These are phyloP conservation scores for Scaptomyza pallida DNA, from an alignment of 1,140 invertebrate species.

Conservation along the genomic window DNA sequence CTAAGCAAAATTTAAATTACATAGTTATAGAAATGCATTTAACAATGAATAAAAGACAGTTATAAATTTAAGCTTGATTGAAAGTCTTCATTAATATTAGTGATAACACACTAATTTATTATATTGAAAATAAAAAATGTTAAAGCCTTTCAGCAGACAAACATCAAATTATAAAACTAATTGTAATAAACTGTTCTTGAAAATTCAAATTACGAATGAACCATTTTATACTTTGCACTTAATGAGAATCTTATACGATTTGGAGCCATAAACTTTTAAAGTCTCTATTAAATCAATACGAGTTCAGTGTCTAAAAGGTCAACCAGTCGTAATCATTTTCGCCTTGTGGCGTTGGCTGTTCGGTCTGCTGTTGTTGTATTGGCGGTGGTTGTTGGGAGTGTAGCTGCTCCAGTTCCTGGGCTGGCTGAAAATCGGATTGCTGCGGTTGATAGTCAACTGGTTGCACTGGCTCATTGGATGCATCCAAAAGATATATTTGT, in stretches of 20 bases:
- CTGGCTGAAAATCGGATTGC: constrained; percentile 32
- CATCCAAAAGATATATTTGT: constrained; percentile 56
- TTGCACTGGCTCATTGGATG: constrained; percentile 50
- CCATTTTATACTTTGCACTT: too few species aligned
- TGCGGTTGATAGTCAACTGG: constrained; percentile 30
- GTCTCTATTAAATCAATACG: constrained; percentile 9
- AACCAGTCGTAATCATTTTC: constrained; percentile 75
- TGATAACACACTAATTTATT: not conserved
- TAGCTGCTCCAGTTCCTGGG: constrained; percentile 44
- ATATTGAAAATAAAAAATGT: constrained; percentile 5
- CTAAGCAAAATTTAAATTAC: not conserved
- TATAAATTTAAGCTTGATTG: too few species aligned
- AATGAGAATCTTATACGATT: too few species aligned
- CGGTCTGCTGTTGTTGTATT: constrained; percentile 39
- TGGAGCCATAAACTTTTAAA: too few species aligned
- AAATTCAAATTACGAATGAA: not conserved
- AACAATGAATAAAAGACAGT: not conserved
- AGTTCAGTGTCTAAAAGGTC: constrained; percentile 52
- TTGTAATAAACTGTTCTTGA: not conserved
- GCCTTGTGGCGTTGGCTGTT: constrained; percentile 50
- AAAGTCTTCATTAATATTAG: too few species aligned
- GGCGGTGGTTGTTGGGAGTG: constrained; percentile 36
- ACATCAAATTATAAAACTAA: constrained; percentile 5
- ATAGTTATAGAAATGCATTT: not conserved
- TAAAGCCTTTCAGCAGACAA: not conserved